Evolutionary conservation across 1,140 invertebrate species (phyloP).

Genomic region (Aphaenogaster rudis): DNA sequence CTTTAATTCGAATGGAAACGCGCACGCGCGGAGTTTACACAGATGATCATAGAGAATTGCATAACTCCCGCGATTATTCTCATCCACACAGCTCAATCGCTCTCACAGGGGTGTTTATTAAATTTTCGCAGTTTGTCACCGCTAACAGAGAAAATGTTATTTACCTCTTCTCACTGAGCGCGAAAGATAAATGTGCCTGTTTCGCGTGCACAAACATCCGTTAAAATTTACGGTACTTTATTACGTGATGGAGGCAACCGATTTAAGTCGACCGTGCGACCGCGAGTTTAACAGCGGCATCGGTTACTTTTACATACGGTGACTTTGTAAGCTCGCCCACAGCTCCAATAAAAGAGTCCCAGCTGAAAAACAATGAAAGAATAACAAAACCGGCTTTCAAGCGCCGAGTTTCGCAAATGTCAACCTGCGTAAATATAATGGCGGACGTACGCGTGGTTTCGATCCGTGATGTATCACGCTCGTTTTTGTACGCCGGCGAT

Average conservation of each 20-base stretch:
- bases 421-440: constrained; percentile 45
- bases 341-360: constrained; percentile 12
- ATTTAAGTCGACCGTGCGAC: not conserved
- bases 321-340: constrained; percentile 5
- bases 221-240: not conserved
- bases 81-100: not conserved
- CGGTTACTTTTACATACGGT: not conserved
- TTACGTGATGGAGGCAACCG: not conserved
- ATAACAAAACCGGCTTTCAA: constrained; percentile 7
- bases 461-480: not conserved
- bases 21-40: not conserved
- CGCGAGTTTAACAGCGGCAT: not conserved
- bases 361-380: constrained; percentile 14
- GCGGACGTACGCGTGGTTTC: not conserved
- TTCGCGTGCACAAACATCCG: constrained; percentile 3
- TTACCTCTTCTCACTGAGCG: not conserved
- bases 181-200: not conserved
- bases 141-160: not conserved
- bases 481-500: not conserved
- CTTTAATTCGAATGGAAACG: not conserved
- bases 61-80: constrained; percentile 14
- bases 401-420: constrained; percentile 41
- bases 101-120: not conserved
- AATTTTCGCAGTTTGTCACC: not conserved
- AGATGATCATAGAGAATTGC: not conserved